These are phyloP conservation scores for Artibeus jamaicensis DNA, from an alignment of 2,797 vertebrate genomes.

Conservation along the genomic window DNA sequence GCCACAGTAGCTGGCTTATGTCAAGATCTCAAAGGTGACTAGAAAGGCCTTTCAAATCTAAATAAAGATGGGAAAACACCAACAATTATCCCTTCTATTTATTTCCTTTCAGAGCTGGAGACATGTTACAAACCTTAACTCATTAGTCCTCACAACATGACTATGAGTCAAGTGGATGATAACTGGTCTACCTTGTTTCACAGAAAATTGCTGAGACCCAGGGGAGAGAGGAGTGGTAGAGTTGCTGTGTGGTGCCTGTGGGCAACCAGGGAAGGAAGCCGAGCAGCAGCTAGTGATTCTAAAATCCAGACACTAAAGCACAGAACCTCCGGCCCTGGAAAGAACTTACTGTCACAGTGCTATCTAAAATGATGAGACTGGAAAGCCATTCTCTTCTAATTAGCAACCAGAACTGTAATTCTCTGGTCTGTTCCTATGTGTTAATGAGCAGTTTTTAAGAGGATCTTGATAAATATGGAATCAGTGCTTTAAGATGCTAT, in stretches of 20 bases:
- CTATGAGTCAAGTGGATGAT: constrained; percentile 52
- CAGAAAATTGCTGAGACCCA: constrained; percentile 45
- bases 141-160: constrained; percentile 63
- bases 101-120: constrained; percentile 48
- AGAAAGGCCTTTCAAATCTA: constrained; percentile 66
- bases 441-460: constrained; percentile 47
- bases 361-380: background rate
- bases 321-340: background rate
- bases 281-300: background rate
- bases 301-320: background rate
- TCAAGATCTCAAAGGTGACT: constrained; percentile 66
- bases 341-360: background rate
- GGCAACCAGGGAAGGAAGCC: background rate
- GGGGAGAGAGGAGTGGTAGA: background rate
- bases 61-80: constrained; percentile 65
- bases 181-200: constrained; percentile 43
- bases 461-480: background rate
- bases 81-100: constrained; percentile 65
- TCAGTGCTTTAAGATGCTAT: background rate
- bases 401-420: constrained; percentile 5
- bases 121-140: constrained; percentile 61
- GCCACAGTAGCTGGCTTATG: constrained; percentile 27
- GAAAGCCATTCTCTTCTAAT: constrained; percentile 42
- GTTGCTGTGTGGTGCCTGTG: background rate
- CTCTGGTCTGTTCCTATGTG: background rate